A percentile compares a stretch with the other conserved stretches of the same genome.
These are phyloP conservation scores for Imbricaverruca yamaguchii DNA, from an alignment of 2,888 invertebrate genomes.

Conservation along the genomic window DNA sequence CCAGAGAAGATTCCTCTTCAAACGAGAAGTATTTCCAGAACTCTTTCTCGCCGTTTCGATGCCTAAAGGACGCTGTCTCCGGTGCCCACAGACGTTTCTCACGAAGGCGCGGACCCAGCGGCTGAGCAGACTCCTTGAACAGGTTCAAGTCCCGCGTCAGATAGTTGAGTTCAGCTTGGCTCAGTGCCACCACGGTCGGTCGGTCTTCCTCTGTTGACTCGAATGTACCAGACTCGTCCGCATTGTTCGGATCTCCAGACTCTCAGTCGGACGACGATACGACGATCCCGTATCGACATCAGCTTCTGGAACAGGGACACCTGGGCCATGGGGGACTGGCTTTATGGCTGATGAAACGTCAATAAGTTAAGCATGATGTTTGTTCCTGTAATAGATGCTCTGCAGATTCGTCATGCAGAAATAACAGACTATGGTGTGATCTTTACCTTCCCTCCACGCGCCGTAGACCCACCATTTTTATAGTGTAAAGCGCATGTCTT, in stretches of 20 bases:
- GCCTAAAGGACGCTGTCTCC: too few relatives aligned
- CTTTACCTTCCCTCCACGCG: too few relatives aligned
- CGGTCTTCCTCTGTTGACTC: not conserved
- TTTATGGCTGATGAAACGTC: constrained; percentile 19
- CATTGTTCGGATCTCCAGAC: not conserved
- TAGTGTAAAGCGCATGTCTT: too few relatives aligned
- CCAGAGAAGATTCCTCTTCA: constrained; percentile 24
- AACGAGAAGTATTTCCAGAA: constrained; percentile 22
- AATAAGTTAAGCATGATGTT: too few relatives aligned
- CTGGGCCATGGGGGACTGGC: constrained; percentile 24
- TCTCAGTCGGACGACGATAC: constrained; percentile 17
- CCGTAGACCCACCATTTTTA: too few relatives aligned
- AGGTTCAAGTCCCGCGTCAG: too few relatives aligned
- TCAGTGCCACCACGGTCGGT: too few relatives aligned
- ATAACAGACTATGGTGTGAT: not conserved
- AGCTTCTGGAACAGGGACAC: constrained; percentile 4
- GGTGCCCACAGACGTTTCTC: constrained; percentile 12
- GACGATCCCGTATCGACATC: constrained; percentile 23
- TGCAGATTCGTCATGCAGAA: not conserved
- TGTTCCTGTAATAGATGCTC: constrained; percentile 19
- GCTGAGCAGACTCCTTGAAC: constrained; percentile 12
- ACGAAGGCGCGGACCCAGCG: constrained; percentile 20
- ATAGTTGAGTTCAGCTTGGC: too few relatives aligned
- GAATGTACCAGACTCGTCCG: not conserved
- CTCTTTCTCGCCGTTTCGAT: too few relatives aligned